Percentiles rank a stretch among this genome's conserved stretches.
phyloP scores from a whole-genome alignment of 2,797 vertebrate species.

The Enteromius radiatus region DNA sequence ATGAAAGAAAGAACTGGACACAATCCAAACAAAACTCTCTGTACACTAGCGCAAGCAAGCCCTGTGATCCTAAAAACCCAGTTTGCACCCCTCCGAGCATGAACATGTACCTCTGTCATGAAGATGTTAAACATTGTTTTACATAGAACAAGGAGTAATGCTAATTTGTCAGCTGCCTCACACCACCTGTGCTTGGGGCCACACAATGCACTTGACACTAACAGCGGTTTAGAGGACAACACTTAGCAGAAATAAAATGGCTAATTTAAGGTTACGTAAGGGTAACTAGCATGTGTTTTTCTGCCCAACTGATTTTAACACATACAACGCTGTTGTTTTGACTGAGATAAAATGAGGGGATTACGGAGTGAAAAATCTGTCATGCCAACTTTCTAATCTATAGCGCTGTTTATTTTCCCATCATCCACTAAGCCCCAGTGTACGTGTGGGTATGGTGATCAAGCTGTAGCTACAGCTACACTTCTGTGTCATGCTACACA shows the following conservation, averaged over 20 bases:
- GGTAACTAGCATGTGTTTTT: not conserved
- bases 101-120: slow-evolving; percentile 18
- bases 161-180: slow-evolving; percentile 17
- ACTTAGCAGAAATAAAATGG: not conserved
- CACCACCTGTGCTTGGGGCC: slow-evolving; percentile 25
- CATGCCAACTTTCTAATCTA: slow-evolving; percentile 32
- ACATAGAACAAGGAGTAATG: slow-evolving; percentile 8
- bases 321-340: not conserved
- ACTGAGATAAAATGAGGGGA: not conserved
- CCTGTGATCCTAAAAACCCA: not conserved
- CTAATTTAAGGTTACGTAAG: slow-evolving; percentile 4
- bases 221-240: slow-evolving; percentile 14
- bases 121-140: slow-evolving; percentile 25
- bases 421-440: slow-evolving; percentile 42
- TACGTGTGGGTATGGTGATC: slow-evolving; percentile 35
- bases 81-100: slow-evolving; percentile 1
- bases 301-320: not conserved
- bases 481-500: slow-evolving; percentile 51
- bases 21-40: slow-evolving; percentile 69
- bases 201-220: slow-evolving; percentile 31
- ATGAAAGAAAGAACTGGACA: slow-evolving; percentile 22
- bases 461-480: slow-evolving; percentile 23
- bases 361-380: slow-evolving; percentile 27
- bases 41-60: slow-evolving; percentile 3
- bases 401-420: slow-evolving; percentile 49